phyloP scores from a whole-genome alignment of 2,888 invertebrate genomes.

The Eupithecia subfuscata region DNA sequence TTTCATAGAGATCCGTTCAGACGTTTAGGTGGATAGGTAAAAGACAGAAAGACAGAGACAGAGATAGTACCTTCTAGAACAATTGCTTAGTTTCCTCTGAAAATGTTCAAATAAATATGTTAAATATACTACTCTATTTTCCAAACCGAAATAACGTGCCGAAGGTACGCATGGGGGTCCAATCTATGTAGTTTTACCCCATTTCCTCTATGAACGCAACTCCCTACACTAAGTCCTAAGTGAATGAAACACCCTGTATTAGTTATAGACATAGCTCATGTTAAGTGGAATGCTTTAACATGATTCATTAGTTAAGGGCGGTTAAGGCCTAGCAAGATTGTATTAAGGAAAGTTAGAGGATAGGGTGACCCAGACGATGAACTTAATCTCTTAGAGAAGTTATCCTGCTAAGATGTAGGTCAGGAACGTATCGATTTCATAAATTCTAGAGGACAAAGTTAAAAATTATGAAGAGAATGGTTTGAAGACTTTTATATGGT shows the following conservation, averaged over 20 bases:
- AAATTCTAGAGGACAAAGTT: background rate
- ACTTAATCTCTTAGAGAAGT: background rate
- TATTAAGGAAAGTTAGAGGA: slow-evolving; percentile 16
- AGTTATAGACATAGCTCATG: slow-evolving; percentile 30
- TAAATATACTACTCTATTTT: background rate
- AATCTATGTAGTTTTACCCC: background rate
- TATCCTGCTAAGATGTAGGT: background rate
- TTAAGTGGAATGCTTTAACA: slow-evolving; percentile 35
- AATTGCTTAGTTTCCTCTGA: too few relatives aligned
- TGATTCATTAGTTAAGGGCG: slow-evolving; percentile 37
- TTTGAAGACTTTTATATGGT: too few relatives aligned
- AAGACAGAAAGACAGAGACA: too few relatives aligned
- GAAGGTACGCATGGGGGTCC: background rate
- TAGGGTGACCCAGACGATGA: slow-evolving; percentile 1
- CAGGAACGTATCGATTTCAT: background rate
- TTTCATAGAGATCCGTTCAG: too few relatives aligned
- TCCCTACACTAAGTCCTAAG: background rate
- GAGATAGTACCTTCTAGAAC: too few relatives aligned
- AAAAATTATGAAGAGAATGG: too few relatives aligned
- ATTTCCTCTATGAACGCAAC: background rate
- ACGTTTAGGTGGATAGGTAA: too few relatives aligned
- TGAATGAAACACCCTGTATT: slow-evolving; percentile 5
- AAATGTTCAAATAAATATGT: too few relatives aligned
- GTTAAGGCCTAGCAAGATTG: slow-evolving; percentile 30
- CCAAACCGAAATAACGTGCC: background rate